Percentiles rank a stretch among this genome's conserved stretches.
These are phyloP conservation scores for Halcyon senegalensis DNA, from an alignment of 2,113 vertebrate genomes.

Conservation along the genomic window DNA sequence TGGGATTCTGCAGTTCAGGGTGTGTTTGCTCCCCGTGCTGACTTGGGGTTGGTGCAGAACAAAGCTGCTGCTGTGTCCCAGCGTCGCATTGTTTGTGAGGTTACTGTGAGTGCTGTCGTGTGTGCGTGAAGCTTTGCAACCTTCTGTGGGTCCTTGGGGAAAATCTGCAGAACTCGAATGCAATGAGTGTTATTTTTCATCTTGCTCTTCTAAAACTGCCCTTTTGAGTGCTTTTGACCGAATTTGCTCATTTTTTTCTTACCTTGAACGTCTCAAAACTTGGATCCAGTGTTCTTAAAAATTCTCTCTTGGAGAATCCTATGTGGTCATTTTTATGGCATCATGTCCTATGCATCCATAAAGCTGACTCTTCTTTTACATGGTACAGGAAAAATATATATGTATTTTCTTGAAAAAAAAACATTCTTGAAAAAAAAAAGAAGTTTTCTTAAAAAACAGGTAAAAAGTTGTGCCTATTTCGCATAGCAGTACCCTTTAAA, in stretches of 20 bases:
- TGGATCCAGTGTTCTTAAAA: not conserved
- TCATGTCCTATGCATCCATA: not conserved
- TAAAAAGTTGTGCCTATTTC: not conserved
- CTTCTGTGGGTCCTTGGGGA: not conserved
- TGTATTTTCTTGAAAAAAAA: no score
- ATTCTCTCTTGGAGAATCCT: no score
- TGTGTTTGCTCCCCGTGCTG: not conserved
- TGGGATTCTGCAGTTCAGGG: accelerated
- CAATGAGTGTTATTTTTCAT: not conserved
- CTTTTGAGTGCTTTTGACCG: not conserved
- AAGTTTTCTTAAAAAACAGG: no score
- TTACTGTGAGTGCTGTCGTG: not conserved
- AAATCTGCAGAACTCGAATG: not conserved
- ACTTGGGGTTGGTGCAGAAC: not conserved
- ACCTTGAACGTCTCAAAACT: not conserved
- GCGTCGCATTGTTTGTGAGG: not conserved
- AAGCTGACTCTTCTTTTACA: not conserved
- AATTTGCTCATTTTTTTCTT: not conserved
- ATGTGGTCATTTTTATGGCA: not conserved
- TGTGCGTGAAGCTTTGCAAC: not conserved
- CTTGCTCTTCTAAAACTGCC: not conserved
- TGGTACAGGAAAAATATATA: not conserved
- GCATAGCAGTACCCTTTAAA: not conserved
- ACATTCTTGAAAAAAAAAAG: no score
- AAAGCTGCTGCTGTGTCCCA: not conserved